Conservation (phyloP, 2,797 vertebrate species). For the Anabacerthia variegaticeps region DNA sequence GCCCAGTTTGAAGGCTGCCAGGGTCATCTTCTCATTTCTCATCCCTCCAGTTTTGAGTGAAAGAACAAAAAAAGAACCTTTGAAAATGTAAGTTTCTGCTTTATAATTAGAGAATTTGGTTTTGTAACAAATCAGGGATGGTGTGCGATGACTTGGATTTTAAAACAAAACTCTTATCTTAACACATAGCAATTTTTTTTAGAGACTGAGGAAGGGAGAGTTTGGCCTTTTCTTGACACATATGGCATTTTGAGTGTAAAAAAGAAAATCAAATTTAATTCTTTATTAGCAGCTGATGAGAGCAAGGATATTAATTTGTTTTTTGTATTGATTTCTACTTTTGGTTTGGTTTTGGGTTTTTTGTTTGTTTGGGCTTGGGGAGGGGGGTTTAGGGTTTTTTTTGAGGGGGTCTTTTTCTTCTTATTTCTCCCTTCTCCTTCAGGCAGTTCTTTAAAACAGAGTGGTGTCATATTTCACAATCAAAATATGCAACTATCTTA, state of each 20-base stretch:
- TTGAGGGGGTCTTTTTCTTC: no score
- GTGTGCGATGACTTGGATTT: background rate
- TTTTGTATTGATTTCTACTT: background rate
- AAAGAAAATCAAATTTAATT: background rate
- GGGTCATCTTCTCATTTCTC: background rate
- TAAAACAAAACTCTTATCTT: background rate
- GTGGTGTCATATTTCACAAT: background rate
- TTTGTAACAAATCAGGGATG: background rate
- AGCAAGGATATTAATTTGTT: background rate
- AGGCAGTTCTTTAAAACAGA: background rate
- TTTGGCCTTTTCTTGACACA: background rate
- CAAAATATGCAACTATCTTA: background rate
- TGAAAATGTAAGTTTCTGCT: background rate
- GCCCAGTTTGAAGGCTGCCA: background rate
- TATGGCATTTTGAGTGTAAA: background rate
- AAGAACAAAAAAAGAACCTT: background rate
- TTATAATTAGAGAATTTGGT: background rate
- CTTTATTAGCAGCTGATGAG: background rate
- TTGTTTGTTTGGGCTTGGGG: no score
- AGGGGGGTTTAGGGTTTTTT: no score
- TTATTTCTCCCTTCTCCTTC: background rate
- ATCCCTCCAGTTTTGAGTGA: background rate
- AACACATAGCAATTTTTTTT: background rate
- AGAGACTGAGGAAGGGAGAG: background rate
- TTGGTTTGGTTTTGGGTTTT: no score